phyloP scores from a whole-genome alignment of 2,113 vertebrate genomes.

The Sorex araneus region DNA sequence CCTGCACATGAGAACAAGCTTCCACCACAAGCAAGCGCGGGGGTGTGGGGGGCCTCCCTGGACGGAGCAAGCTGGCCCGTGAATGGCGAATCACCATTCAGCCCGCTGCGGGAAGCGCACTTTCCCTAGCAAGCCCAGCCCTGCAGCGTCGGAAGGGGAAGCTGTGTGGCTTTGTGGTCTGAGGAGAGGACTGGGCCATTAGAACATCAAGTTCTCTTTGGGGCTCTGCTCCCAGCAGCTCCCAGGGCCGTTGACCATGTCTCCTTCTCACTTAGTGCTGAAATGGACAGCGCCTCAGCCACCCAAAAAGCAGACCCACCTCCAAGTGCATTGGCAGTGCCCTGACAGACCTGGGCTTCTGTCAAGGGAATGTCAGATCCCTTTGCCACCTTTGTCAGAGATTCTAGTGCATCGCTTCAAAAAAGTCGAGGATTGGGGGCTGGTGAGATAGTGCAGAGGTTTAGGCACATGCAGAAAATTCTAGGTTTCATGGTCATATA shows the following conservation, averaged over 20 bases:
- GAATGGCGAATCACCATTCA: conserved; percentile 73
- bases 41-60: not conserved
- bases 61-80: not conserved
- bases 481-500: not conserved
- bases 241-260: not conserved
- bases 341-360: not conserved
- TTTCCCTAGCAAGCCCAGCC: conserved; percentile 47
- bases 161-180: conserved; percentile 80
- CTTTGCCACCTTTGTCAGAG: not conserved
- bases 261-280: not conserved
- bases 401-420: not conserved
- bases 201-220: conserved; percentile 70
- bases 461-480: not conserved
- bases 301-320: too few relatives aligned
- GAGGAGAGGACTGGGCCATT: conserved; percentile 66
- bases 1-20: conserved; percentile 56
- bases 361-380: conserved; percentile 4
- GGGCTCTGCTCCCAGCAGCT: conserved; percentile 63
- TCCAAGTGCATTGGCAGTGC: not conserved
- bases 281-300: too few relatives aligned
- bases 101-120: not conserved
- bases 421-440: not conserved
- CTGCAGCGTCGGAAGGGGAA: conserved; percentile 74
- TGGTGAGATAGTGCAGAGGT: too few relatives aligned
- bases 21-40: conserved; percentile 48